Base-by-base conservation (phyloP, 2,797 vertebrate genomes). In the Chelonia mydas region DNA sequence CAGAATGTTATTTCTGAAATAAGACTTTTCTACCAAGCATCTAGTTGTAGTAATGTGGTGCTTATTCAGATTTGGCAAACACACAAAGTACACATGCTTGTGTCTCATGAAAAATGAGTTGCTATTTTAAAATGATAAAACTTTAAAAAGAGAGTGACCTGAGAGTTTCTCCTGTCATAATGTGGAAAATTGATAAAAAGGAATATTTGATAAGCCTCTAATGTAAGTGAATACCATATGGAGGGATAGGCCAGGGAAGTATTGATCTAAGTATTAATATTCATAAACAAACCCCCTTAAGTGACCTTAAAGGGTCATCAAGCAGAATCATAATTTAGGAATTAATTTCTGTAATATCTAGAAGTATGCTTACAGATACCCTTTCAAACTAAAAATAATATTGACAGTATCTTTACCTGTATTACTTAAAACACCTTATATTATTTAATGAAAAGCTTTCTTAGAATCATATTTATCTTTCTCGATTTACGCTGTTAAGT, bases 121-220 rank as follows among this genome's bases (percentile, higher is more conserved):
- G 7, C 86, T 92, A 61, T 53, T n/a, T 94, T 96, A 88, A 96
- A 80, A 81, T 83, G 83, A 61, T 33, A 78, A 59, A 88, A 83
- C 23, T 51, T 87, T 83, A 95, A 94, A 91, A 21, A 31, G n/a
- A 83, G 31, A 94, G 89, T 80, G 6, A 95, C 12, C 33, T 94
- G 16, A 96, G 86, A 23, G 5, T 91, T 90, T 78, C 91, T 93
- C 83, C 27, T 41, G 87, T 77, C 33, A 31, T 7, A 59, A 2
- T 49, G 41, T 27, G 59, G 1, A 94, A 89, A 81, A 95, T 41
- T 33, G 10, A 90, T 93, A 87, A 94, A 93, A 77, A 94, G 23
- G 31, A 92, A 21, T 85, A 95, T 83, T 47, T 80, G 51, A 17
- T 10, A 87, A 95, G 84, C 3, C 54, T 84, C 82, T 94, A 87